Conservation (phyloP, 2,113 vertebrate species). For the Jacana jacana region DNA sequence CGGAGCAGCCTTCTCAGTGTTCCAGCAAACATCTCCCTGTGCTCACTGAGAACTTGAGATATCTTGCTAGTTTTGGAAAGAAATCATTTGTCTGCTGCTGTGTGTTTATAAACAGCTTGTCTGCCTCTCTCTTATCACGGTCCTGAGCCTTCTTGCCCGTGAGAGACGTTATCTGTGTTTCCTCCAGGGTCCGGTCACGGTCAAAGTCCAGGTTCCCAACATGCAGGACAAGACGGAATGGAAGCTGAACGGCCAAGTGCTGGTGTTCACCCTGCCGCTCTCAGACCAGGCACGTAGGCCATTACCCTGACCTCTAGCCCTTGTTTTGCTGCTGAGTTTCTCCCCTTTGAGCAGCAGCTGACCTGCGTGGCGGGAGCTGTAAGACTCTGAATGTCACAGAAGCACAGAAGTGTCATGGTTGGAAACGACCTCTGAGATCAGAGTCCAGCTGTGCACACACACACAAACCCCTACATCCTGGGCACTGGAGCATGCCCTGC, state of each 20-base stretch:
- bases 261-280: slow-evolving; percentile 94
- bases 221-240: slow-evolving; percentile 99
- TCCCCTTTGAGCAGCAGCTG: background rate
- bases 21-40: background rate
- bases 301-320: background rate
- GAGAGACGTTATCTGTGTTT: background rate
- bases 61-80: background rate
- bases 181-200: slow-evolving; percentile 90
- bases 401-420: too few relatives aligned
- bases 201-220: slow-evolving; percentile 98
- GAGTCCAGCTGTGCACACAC: too few relatives aligned
- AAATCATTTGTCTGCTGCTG: background rate
- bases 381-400: background rate
- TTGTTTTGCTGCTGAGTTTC: accelerated
- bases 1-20: background rate
- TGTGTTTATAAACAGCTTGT: background rate
- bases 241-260: slow-evolving; percentile 93
- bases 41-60: background rate
- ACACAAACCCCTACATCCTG: too few relatives aligned
- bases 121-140: background rate
- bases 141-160: background rate
- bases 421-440: too few relatives aligned
- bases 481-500: too few relatives aligned
- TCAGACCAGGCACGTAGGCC: slow-evolving; percentile 87
- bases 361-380: background rate